Evolutionary conservation across 2,888 invertebrate species (phyloP).

Genomic region (Asteroscopus sphinx): DNA sequence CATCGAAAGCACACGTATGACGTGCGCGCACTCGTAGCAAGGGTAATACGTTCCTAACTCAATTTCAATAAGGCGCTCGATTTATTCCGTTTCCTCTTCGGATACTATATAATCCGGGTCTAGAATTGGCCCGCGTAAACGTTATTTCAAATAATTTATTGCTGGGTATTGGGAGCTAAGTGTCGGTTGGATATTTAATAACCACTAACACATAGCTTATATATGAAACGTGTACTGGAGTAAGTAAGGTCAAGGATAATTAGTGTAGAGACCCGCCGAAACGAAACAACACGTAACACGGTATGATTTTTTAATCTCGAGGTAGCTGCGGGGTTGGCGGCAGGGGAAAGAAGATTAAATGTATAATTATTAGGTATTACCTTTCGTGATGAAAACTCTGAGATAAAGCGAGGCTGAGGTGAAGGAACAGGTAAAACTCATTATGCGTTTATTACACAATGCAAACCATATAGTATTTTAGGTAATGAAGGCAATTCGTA

Average conservation of each 20-base stretch:
- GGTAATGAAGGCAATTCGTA: constrained; percentile 22
- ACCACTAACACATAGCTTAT: not conserved
- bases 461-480: constrained; percentile 11
- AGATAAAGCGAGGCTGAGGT: constrained; percentile 17
- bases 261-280: constrained; percentile 24
- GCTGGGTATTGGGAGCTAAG: constrained; percentile 16
- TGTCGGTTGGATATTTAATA: constrained; percentile 24
- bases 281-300: constrained; percentile 45
- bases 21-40: constrained; percentile 47
- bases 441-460: constrained; percentile 26
- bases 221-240: constrained; percentile 24
- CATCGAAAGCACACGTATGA: constrained; percentile 58
- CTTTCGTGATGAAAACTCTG: constrained; percentile 39
- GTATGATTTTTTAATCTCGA: constrained; percentile 55
- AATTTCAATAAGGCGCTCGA: constrained; percentile 71
- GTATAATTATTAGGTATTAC: constrained; percentile 55
- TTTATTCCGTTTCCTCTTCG: constrained; percentile 68
- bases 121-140: constrained; percentile 61
- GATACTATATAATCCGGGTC: constrained; percentile 44
- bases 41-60: constrained; percentile 66
- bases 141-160: constrained; percentile 55
- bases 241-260: constrained; percentile 39
- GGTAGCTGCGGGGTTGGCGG: constrained; percentile 35
- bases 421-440: constrained; percentile 27
- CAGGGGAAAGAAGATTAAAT: constrained; percentile 39